A percentile compares a stretch with the other conserved stretches of the same genome.
These are phyloP conservation scores for Xanthia togata DNA, from an alignment of 2,888 invertebrate species.

Conservation along the genomic window DNA sequence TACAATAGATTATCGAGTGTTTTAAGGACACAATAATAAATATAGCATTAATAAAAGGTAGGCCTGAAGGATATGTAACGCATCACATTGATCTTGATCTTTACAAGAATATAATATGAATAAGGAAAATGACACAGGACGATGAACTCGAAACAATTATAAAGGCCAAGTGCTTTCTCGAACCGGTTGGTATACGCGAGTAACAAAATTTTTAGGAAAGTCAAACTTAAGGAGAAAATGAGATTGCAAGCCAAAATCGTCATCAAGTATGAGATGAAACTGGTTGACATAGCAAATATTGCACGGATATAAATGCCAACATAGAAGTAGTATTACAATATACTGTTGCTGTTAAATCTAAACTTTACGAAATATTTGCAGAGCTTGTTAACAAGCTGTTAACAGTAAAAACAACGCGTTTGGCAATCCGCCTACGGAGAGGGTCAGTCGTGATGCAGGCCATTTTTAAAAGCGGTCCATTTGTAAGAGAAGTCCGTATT, in stretches of 20 bases:
- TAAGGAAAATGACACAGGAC: constrained; percentile 50
- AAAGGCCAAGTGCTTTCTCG: constrained; percentile 52
- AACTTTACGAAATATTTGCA: constrained; percentile 10
- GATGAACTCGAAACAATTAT: constrained; percentile 35
- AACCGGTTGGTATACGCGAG: constrained; percentile 45
- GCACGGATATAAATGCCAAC: background rate
- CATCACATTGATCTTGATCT: constrained; percentile 20
- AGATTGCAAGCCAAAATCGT: constrained; percentile 38
- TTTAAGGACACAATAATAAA: background rate
- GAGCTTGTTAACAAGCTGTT: background rate
- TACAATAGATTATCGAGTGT: background rate
- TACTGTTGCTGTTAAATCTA: background rate
- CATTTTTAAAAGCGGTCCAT: background rate
- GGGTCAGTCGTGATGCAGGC: background rate
- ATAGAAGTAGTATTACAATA: background rate
- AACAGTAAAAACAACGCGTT: background rate
- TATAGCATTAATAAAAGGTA: background rate
- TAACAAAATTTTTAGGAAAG: constrained; percentile 50
- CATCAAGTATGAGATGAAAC: constrained; percentile 38
- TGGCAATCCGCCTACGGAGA: background rate
- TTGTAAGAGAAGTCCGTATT: background rate
- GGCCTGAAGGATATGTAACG: constrained; percentile 17
- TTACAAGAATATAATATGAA: constrained; percentile 1
- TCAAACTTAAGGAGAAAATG: constrained; percentile 43
- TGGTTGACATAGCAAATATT: constrained; percentile 13